phyloP scores from a whole-genome alignment of 2,888 invertebrate genomes.

The Ischnus inquisitorius region DNA sequence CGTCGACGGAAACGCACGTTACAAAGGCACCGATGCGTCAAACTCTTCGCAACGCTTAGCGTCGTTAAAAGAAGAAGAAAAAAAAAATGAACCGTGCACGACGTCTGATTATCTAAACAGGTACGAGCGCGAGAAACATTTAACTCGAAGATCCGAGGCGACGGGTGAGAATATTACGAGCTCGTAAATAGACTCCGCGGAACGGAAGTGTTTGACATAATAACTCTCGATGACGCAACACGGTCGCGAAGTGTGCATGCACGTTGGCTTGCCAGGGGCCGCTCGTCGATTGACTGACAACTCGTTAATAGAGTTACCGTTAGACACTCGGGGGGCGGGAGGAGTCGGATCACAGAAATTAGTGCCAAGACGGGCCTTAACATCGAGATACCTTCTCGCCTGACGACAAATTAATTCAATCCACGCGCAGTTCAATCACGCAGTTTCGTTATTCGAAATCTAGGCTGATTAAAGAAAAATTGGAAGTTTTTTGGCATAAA shows the following conservation, averaged over 20 bases:
- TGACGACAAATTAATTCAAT: conserved; percentile 63
- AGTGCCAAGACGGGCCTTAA: conserved; percentile 58
- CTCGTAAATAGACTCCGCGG: conserved; percentile 40
- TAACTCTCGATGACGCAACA: conserved; percentile 49
- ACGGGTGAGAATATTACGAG: background rate
- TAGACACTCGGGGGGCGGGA: conserved; percentile 2
- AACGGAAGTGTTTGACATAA: conserved; percentile 62
- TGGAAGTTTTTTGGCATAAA: background rate
- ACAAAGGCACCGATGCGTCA: conserved; percentile 11
- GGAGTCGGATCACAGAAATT: conserved; percentile 27
- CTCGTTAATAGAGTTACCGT: conserved; percentile 64
- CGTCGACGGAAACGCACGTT: conserved; percentile 37
- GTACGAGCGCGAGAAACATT: background rate
- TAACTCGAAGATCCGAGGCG: background rate
- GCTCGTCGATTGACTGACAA: conserved; percentile 62
- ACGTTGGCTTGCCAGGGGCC: conserved; percentile 9
- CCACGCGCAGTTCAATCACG: background rate
- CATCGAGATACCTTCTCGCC: conserved; percentile 54
- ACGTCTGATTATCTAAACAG: conserved; percentile 10
- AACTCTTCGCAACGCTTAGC: conserved; percentile 21
- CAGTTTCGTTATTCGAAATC: conserved; percentile 7
- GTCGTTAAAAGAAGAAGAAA: conserved; percentile 4
- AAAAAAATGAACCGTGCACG: conserved; percentile 16
- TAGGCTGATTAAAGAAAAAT: background rate
- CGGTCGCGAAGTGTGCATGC: conserved; percentile 20